Percentiles rank a stretch among this genome's conserved stretches.
These are phyloP conservation scores for Leguminivora glycinivorella DNA, from an alignment of 1,140 invertebrate species.

Conservation along the genomic window DNA sequence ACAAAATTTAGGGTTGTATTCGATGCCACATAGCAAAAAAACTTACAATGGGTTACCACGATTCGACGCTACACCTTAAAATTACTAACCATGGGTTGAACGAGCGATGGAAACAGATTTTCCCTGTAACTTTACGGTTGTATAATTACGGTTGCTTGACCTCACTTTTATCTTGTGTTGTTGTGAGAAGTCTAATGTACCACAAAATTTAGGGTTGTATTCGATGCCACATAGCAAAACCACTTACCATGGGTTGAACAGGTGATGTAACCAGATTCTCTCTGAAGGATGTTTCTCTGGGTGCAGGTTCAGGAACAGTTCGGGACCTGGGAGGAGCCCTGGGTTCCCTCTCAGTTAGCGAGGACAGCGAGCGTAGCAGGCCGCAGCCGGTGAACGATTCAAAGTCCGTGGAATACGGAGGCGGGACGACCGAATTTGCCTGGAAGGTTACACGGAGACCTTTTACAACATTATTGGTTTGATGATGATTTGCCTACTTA, in stretches of 20 bases:
- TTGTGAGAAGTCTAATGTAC: too few relatives aligned
- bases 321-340: slow-evolving; percentile 28
- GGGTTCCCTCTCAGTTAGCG: slow-evolving; percentile 54
- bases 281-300: slow-evolving; percentile 46
- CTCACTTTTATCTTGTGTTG: too few relatives aligned
- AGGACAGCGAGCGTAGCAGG: slow-evolving; percentile 67
- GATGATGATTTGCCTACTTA: background rate
- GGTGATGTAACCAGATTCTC: slow-evolving; percentile 62
- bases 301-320: slow-evolving; percentile 31
- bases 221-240: background rate
- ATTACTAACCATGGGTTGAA: slow-evolving; percentile 39
- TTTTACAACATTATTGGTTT: slow-evolving; percentile 8
- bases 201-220: too few relatives aligned
- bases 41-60: too few relatives aligned
- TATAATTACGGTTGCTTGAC: too few relatives aligned
- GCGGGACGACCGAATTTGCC: slow-evolving; percentile 88
- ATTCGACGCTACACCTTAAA: too few relatives aligned
- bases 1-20: too few relatives aligned
- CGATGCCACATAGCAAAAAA: background rate
- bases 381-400: slow-evolving; percentile 68
- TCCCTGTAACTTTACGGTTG: too few relatives aligned
- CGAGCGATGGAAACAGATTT: slow-evolving; percentile 34
- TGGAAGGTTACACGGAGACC: slow-evolving; percentile 40
- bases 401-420: slow-evolving; percentile 87
- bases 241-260: slow-evolving; percentile 40